Base-by-base conservation (phyloP, 2,113 vertebrate species). In the Rissa tridactyla region DNA sequence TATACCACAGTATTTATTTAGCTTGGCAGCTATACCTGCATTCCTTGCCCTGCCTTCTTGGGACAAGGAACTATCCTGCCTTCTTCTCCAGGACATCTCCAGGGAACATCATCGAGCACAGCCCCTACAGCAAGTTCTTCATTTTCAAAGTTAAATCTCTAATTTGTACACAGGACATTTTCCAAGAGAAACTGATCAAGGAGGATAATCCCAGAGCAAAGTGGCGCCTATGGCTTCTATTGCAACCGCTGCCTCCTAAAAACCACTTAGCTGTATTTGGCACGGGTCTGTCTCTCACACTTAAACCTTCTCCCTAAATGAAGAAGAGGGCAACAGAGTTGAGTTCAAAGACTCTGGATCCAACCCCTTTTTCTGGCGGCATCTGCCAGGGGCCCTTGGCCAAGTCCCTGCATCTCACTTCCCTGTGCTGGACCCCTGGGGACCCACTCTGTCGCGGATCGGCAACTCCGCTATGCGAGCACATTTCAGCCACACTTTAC, bases 401-500 rank as follows among this genome's bases (percentile, higher is more conserved):
- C 84, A 81, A 70, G 21, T 22, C 27, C 34, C 15, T 62, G 25
- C 12, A 27, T 20, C 62, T 65, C 40, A 44, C 1, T 27, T 76
- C 32, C 42, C 66, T 25, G 13, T 0, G 0, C 40, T 40, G 68
- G 57, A 52, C 68, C 36, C 26, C 61, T 62, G 1, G n/a, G 23
- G 15, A 54, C 29, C 27, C 1, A 3, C 75, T 88, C 22, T 6
- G 4, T 18, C 5, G 1, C 0, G 3, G 17, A 25, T 6, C 3
- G 4, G 42, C 38, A 49, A 26, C 2, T 42, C 66, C 60, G 52
- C 36, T n/a, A 44, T 14, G 29, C 0, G 0, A 68, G 42, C 5
- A 2, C 0, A 2, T 5, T 40, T 62, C 80, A 88, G 76, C 23
- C 66, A 21, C 0, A 0, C 38, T 65, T 69, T 22, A 10, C 40